A percentile compares a stretch with the other conserved stretches of the same genome.
phyloP scores from a whole-genome alignment of 2,797 vertebrate species.

The Pagetopsis macropterus region DNA sequence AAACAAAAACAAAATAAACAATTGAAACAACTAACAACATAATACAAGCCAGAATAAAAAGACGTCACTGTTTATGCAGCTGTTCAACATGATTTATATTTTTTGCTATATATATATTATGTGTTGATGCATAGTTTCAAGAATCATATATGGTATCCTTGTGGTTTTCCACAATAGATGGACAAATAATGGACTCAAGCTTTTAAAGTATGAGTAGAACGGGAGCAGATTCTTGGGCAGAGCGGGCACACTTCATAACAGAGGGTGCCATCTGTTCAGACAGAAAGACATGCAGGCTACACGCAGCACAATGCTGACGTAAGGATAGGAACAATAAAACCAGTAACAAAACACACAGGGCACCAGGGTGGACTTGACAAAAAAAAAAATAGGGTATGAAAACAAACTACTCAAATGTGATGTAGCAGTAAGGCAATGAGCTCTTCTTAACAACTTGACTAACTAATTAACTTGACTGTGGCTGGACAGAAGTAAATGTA shows the following conservation, averaged over 20 bases:
- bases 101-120: not conserved
- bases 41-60: no score
- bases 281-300: conserved; percentile 28
- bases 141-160: conserved; percentile 11
- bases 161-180: conserved; percentile 4
- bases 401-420: not conserved
- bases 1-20: no score
- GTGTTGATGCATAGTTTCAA: not conserved
- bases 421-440: not conserved
- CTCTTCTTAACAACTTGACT: not conserved
- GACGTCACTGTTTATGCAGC: not conserved
- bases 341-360: conserved; percentile 18
- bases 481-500: not conserved
- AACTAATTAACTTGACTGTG: no score
- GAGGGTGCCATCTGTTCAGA: conserved; percentile 25
- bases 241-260: conserved; percentile 21
- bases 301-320: conserved; percentile 36
- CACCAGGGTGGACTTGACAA: conserved; percentile 1
- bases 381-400: not conserved
- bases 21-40: no score
- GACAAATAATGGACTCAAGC: conserved; percentile 4
- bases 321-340: conserved; percentile 24
- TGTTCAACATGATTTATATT: not conserved
- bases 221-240: conserved; percentile 2
- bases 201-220: conserved; percentile 8